Conservation (phyloP, 2,888 invertebrate species). For the Troilus luridus region DNA sequence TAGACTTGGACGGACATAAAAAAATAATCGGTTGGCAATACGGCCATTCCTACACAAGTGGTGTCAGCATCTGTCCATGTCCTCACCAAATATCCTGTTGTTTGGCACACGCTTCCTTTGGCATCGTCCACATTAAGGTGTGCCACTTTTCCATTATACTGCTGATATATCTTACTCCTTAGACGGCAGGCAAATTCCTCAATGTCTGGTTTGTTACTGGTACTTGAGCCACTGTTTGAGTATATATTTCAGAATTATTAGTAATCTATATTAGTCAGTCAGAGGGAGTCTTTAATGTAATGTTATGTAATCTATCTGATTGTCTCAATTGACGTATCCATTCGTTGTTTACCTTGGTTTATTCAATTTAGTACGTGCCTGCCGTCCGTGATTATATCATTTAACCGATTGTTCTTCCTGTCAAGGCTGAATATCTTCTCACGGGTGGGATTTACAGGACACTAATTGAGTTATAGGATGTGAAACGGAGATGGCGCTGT, state of each 20-base stretch:
- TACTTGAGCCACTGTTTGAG: neutral
- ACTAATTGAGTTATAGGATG: constrained; percentile 39
- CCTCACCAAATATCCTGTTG: neutral
- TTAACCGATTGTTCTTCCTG: neutral
- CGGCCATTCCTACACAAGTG: neutral
- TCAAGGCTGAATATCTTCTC: neutral
- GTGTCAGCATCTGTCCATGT: constrained; percentile 16
- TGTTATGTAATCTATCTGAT: neutral
- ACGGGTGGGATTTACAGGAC: neutral
- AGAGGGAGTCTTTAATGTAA: neutral
- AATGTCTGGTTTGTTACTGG: neutral
- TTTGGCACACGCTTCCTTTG: neutral
- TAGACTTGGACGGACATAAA: neutral
- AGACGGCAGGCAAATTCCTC: neutral
- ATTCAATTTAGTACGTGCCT: neutral
- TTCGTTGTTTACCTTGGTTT: constrained; percentile 18
- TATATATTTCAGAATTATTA: neutral
- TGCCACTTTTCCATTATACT: neutral
- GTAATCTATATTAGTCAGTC: neutral
- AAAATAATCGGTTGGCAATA: neutral
- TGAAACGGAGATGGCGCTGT: constrained; percentile 3
- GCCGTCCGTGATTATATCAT: neutral
- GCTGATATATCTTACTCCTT: neutral
- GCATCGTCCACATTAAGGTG: neutral
- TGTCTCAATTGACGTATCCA: neutral